Conservation (phyloP, 2,888 invertebrate species). For the Ochlodes sylvanus region DNA sequence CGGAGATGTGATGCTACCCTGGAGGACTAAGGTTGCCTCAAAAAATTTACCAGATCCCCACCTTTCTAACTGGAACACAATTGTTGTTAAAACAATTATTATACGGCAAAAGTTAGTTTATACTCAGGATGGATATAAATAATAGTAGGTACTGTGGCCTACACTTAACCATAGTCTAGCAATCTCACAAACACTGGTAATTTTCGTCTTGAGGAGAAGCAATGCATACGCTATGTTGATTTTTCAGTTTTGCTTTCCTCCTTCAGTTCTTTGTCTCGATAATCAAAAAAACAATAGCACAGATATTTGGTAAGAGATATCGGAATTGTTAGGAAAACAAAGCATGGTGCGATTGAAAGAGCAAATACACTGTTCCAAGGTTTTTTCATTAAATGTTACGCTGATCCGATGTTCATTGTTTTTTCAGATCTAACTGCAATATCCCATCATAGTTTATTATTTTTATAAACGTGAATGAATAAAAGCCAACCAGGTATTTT, state of each 20-base stretch:
- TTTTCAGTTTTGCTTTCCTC: slow-evolving; percentile 12
- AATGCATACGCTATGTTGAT: neutral
- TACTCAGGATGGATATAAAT: too few relatives aligned
- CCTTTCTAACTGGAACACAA: too few relatives aligned
- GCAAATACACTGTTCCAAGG: slow-evolving; percentile 33
- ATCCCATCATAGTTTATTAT: slow-evolving; percentile 28
- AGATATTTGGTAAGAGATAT: slow-evolving; percentile 32
- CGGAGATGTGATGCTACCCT: too few relatives aligned
- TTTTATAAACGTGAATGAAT: slow-evolving; percentile 31
- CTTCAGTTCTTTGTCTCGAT: slow-evolving; percentile 11
- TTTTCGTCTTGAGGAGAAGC: neutral
- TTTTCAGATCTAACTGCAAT: slow-evolving; percentile 24
- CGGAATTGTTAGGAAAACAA: slow-evolving; percentile 32
- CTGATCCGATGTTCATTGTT: slow-evolving; percentile 32
- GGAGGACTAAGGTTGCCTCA: too few relatives aligned
- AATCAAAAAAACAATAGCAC: slow-evolving; percentile 19
- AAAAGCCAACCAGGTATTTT: slow-evolving; percentile 20
- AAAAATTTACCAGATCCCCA: too few relatives aligned
- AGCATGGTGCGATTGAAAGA: slow-evolving; percentile 25
- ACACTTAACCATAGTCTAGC: neutral
- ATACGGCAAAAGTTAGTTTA: too few relatives aligned
- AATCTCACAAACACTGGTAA: neutral
- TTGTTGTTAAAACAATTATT: too few relatives aligned
- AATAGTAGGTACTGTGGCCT: too few relatives aligned
- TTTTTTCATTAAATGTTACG: slow-evolving; percentile 34